Evolutionary conservation across 2,797 vertebrate species (phyloP), one percentile per base, ranked within the genome.

Genomic region (Propithecus perrieri): DNA sequence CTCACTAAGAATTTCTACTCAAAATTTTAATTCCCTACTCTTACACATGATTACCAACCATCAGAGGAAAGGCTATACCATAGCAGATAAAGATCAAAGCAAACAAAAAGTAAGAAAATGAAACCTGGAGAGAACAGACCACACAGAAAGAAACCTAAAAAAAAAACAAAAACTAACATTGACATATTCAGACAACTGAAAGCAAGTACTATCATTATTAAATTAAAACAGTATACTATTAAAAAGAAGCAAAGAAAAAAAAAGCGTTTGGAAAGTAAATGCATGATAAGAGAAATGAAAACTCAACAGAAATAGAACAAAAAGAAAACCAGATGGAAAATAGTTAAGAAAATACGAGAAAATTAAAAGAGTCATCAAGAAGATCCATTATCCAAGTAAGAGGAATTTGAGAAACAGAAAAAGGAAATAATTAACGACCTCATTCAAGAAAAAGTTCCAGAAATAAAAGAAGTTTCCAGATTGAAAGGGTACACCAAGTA

Each of bases 361-460:
- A 89, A 74, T 50, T 4, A 55, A 18, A 89, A 94, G 26, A 75
- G 6, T 12, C 65, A 65, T 55, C 57, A 93, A 63, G n/a, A 83
- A 92, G 26, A 63, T 65, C 74, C 38, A 80, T 71, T 89, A 86
- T 72, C 53, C 65, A 75, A 92, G 78, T 72, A 93, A 84, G 11
- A 84, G 33, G 50, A 93, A 24, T 33, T 12, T 85, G 26, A 87
- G 38, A 74, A 85, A 59, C 26, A 48, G 26, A 69, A 78, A 92
- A 71, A 92, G 86, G 55, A 91, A 79, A 43, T 79, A 79, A 95
- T 38, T 63, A 89, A 94, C 43, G 89, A 95, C 14, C 18, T 89
- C 30, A 71, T 55, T 81, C 57, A 86, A 97, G 93, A 83, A 96
- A 95, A 97, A 92, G 43, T 57, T 20, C 28, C 78, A 53, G 33